Percentiles rank a stretch among this genome's conserved stretches.
Evolutionary conservation across 2,797 vertebrate genomes (phyloP).

Genomic region (Heteromormyrus szaboi): DNA sequence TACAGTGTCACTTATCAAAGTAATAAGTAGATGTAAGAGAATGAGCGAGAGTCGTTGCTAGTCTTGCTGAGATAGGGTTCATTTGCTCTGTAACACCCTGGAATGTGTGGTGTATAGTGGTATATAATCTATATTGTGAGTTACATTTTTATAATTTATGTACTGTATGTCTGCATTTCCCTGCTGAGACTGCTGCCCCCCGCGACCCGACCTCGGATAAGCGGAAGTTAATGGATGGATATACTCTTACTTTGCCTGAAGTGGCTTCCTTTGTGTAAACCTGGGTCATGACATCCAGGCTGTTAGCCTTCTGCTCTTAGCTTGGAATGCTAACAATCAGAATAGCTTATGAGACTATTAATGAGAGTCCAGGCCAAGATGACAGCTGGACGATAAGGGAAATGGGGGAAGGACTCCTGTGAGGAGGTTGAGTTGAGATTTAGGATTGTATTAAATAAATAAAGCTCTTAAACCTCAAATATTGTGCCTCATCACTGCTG

Average conservation of each 20-base stretch:
- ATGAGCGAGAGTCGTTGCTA: not conserved
- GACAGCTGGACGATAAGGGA: not conserved
- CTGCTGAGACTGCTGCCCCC: too few relatives aligned
- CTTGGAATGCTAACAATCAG: not conserved
- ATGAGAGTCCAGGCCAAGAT: not conserved
- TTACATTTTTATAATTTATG: not conserved
- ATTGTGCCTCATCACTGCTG: not conserved
- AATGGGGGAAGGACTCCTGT: not conserved
- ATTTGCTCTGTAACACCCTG: not conserved
- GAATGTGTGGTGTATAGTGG: not conserved
- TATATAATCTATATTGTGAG: not conserved
- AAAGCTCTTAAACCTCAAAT: not conserved
- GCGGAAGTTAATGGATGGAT: too few relatives aligned
- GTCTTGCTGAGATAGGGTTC: not conserved
- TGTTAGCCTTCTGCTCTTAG: not conserved
- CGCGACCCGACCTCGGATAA: too few relatives aligned
- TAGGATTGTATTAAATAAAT: not conserved
- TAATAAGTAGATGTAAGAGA: not conserved
- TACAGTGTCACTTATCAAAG: not conserved
- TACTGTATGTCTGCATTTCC: too few relatives aligned
- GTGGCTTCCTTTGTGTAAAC: not conserved
- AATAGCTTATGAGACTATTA: not conserved
- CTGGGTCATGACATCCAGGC: not conserved
- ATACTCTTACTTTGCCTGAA: not conserved
- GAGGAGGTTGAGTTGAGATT: not conserved